phyloP scores from a whole-genome alignment of 2,888 invertebrate species.

The Drosophila tripunctata region DNA sequence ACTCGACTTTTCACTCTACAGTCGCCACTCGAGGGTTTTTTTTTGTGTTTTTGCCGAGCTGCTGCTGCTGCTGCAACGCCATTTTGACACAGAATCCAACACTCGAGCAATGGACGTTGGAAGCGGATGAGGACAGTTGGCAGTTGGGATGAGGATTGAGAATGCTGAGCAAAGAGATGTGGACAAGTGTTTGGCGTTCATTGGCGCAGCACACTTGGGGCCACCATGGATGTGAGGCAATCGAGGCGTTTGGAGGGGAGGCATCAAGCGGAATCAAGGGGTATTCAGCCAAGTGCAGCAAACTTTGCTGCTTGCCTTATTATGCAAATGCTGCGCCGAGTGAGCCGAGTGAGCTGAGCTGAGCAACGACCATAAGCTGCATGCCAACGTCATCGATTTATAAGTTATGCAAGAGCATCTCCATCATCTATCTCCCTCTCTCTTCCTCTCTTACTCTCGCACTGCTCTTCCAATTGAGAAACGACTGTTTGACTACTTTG shows the following conservation, averaged over 20 bases:
- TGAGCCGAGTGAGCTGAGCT: no score
- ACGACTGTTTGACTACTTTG: slow-evolving; percentile 67
- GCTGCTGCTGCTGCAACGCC: slow-evolving; percentile 50
- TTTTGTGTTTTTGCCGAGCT: not conserved
- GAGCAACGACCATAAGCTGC: slow-evolving; percentile 39
- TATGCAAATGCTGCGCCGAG: slow-evolving; percentile 67
- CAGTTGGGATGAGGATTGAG: slow-evolving; percentile 1
- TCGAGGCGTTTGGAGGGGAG: not conserved
- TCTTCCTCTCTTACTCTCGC: not conserved
- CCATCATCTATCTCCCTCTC: not conserved
- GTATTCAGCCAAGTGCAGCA: slow-evolving; percentile 52
- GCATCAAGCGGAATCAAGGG: not conserved
- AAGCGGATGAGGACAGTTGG: not conserved
- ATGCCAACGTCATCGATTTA: slow-evolving; percentile 77
- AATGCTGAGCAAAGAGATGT: slow-evolving; percentile 32
- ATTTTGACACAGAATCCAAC: slow-evolving; percentile 70
- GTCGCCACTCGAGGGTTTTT: slow-evolving; percentile 61
- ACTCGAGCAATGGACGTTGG: slow-evolving; percentile 23
- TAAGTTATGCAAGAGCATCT: slow-evolving; percentile 70
- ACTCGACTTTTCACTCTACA: slow-evolving; percentile 48
- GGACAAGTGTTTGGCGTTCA: slow-evolving; percentile 54
- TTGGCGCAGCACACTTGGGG: slow-evolving; percentile 47
- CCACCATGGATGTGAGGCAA: no score
- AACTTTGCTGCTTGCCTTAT: slow-evolving; percentile 68
- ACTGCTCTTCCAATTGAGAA: slow-evolving; percentile 9